Evolutionary conservation across 2,888 invertebrate genomes (phyloP).

Genomic region (Clanis bilineata): DNA sequence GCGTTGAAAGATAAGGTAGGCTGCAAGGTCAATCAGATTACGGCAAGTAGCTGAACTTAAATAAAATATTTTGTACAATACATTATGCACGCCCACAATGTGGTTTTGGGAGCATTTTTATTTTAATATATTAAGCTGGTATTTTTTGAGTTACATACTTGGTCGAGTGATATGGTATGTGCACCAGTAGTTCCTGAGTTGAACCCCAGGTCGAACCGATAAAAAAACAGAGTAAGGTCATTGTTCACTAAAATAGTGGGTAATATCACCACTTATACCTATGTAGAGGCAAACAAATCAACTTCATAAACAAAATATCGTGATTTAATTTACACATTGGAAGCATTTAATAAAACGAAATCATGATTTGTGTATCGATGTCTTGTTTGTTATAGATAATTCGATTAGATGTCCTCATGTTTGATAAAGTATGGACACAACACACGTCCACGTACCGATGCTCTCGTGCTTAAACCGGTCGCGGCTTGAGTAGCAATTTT

Average conservation of each 20-base stretch:
- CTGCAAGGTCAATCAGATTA: background rate
- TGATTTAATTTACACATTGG: background rate
- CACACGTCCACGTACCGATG: slow-evolving; percentile 28
- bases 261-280: too few relatives aligned
- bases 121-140: background rate
- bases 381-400: background rate
- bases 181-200: too few relatives aligned
- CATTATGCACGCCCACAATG: background rate
- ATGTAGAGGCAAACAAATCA: background rate
- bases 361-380: background rate
- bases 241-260: too few relatives aligned
- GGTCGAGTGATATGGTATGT: too few relatives aligned
- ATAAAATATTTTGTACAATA: background rate
- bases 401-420: background rate
- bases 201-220: too few relatives aligned
- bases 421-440: slow-evolving; percentile 2
- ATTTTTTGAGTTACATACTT: too few relatives aligned
- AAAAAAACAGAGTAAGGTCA: too few relatives aligned
- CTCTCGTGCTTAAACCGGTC: slow-evolving; percentile 34
- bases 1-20: background rate
- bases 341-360: background rate
- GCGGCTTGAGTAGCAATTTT: slow-evolving; percentile 26
- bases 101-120: background rate
- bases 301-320: background rate
- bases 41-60: background rate